Evolutionary conservation across 2,113 vertebrate genomes (phyloP), one percentile per base, ranked within the genome.

Genomic region (Peucedramus taeniatus): DNA sequence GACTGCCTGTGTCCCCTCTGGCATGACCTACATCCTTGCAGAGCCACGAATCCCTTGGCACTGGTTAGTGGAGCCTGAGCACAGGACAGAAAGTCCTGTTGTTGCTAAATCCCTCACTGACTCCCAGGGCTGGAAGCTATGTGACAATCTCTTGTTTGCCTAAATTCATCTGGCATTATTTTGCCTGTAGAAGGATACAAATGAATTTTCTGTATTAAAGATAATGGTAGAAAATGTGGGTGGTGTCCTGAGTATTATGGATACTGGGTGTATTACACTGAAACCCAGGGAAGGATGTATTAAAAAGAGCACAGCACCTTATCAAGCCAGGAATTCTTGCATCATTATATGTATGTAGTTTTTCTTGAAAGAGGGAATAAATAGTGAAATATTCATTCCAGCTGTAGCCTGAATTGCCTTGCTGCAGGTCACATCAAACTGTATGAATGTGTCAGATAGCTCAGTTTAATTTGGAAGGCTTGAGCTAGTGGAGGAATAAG

Each of bases 1-100:
- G 93, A 90, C 83, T 71, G 71, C 17, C 39, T 33, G 39, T 83
- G 87, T 94, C 92, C 92, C 90, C 80, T 94, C 92, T 93, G 94
- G 93, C 88, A 71, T 92, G 94, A 90, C 96, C 90, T 81, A 95
- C 88, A 90, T 95, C 90, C 91, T 83, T 61, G 60, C 88, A 90
- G 86, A 94, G 53, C 83, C 69, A n/a, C 1, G 44, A 81, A 22
- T 96, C 88, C 86, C 94, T 75, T 0, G 3, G 57, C 61, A 24
- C 83, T 87, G 93, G 24, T 89, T 79, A 89, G 56, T 18, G 39
- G 37, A 81, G 64, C 42, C 79, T 81, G 72, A 92, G 85, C 56
- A 30, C 45, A 72, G 85, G 76, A 86, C 69, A 49, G 33, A 81
- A 88, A 61, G 68, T 87, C 85, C 56, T 92, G 83, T 31, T 87